Evolutionary conservation across 2,113 vertebrate genomes (phyloP), one percentile per base, ranked within the genome.

Genomic region (Echinops telfairi): DNA sequence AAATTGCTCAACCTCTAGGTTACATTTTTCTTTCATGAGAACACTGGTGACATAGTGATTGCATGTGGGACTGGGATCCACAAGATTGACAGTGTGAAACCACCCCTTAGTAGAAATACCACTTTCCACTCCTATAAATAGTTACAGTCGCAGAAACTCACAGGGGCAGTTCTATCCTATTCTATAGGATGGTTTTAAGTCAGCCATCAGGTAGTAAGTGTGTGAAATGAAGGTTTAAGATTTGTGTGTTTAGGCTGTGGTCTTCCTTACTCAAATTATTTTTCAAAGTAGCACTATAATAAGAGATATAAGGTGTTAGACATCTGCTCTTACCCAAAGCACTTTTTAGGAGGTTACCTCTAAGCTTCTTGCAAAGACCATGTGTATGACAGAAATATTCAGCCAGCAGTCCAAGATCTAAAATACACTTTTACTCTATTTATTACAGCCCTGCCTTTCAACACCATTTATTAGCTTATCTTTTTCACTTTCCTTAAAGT

Each of bases 261-360:
- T 47, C 81, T 95, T 58, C 17, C 19, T 38, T 33, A 64, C 89
- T 92, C 58, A 64, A 94, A 66, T 73, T 86, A 8, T 79, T 89
- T 82, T 38, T 31, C n/a, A 66, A 75, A 66, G 23, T 83, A 40
- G 1, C 16, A 16, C 0, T 80, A 3, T 31, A 68, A 90, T 73
- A 83, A 47, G 33, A 64, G 33, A 57, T 31, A 47, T 57, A 86
- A 76, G 58, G 3, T 81, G 14, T 31, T 81, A 93, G 85, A 31
- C 66, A 89, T 29, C 7, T 58, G 2, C 16, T 1, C 3, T 88
- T 78, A 47, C 38, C 89, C 38, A 90, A 86, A 92, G 47, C 36
- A 91, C 76, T 29, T 86, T 87, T 76, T 70, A 76, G 57, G 84
- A 36, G 20, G 80, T 10, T 68, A 81, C 19, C 68, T 79, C 36